phyloP scores from a whole-genome alignment of 2,888 invertebrate genomes.

The Hecatera dysodea region DNA sequence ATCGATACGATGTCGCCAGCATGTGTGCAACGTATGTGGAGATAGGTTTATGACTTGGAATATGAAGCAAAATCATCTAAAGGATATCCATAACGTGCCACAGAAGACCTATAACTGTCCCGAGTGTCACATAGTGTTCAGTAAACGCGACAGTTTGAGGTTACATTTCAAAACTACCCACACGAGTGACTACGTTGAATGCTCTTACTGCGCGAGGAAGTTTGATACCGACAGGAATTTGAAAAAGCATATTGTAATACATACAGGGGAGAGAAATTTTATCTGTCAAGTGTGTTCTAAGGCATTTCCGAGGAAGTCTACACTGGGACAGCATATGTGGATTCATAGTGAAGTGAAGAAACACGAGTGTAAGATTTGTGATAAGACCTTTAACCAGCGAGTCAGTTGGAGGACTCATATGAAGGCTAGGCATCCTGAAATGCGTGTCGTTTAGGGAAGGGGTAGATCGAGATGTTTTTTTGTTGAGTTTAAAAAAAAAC shows the following conservation, averaged over 20 bases:
- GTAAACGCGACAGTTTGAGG: conserved; percentile 56
- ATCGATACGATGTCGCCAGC: conserved; percentile 61
- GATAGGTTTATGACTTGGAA: conserved; percentile 68
- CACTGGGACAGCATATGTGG: conserved; percentile 75
- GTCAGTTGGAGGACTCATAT: conserved; percentile 78
- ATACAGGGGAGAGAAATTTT: conserved; percentile 72
- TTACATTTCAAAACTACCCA: conserved; percentile 69
- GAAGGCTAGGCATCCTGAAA: conserved; percentile 79
- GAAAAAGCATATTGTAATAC: conserved; percentile 66
- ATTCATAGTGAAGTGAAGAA: conserved; percentile 74
- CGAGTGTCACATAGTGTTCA: conserved; percentile 61
- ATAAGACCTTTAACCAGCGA: conserved; percentile 74
- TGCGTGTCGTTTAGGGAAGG: conserved; percentile 42
- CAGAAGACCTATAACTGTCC: conserved; percentile 64
- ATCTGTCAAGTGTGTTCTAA: conserved; percentile 72
- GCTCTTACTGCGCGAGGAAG: conserved; percentile 63
- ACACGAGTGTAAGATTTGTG: conserved; percentile 71
- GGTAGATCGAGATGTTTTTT: neutral
- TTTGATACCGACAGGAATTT: conserved; percentile 66
- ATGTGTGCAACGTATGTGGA: conserved; percentile 64
- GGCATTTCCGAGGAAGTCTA: conserved; percentile 72
- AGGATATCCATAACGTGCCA: conserved; percentile 55
- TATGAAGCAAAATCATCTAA: conserved; percentile 66
- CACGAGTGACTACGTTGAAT: conserved; percentile 62
- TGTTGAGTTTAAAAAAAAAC: neutral